Evolutionary conservation across 2,797 vertebrate species (phyloP).

Genomic region (Mergus octosetaceus): DNA sequence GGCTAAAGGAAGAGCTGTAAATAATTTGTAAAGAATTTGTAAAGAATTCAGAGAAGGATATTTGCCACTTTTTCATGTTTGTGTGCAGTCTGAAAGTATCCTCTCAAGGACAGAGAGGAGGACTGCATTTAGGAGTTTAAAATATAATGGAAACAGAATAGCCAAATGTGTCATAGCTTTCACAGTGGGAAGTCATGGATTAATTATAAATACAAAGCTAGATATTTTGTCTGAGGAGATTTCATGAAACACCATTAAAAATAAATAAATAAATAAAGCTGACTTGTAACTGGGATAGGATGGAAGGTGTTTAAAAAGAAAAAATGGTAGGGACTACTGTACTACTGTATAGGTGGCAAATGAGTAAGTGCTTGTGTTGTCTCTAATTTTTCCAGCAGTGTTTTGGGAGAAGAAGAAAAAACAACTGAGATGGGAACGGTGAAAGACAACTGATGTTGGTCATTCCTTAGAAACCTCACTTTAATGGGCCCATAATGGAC

Average conservation of each 20-base stretch:
- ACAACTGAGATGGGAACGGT: not conserved
- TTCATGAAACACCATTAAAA: not conserved
- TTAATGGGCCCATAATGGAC: conserved; percentile 21
- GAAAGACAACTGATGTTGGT: not conserved
- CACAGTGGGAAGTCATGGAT: not conserved
- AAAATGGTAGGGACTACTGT: not conserved
- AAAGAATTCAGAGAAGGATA: not conserved
- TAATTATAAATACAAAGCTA: not conserved
- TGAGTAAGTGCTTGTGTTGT: not conserved
- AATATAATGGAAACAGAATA: not conserved
- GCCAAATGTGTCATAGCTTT: not conserved
- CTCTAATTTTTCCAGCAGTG: not conserved
- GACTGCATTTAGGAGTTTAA: not conserved
- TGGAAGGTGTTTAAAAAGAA: not conserved
- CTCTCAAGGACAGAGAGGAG: not conserved
- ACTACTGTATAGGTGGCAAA: not conserved
- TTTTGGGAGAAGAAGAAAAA: not conserved
- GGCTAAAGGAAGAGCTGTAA: not conserved
- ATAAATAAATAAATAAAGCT: not conserved
- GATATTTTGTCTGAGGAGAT: not conserved
- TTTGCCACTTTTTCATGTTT: not conserved
- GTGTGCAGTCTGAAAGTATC: not conserved
- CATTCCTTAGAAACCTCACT: not conserved
- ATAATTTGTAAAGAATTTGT: not conserved
- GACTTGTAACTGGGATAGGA: not conserved